phyloP scores from a whole-genome alignment of 2,797 vertebrate genomes.

The Molothrus ater region DNA sequence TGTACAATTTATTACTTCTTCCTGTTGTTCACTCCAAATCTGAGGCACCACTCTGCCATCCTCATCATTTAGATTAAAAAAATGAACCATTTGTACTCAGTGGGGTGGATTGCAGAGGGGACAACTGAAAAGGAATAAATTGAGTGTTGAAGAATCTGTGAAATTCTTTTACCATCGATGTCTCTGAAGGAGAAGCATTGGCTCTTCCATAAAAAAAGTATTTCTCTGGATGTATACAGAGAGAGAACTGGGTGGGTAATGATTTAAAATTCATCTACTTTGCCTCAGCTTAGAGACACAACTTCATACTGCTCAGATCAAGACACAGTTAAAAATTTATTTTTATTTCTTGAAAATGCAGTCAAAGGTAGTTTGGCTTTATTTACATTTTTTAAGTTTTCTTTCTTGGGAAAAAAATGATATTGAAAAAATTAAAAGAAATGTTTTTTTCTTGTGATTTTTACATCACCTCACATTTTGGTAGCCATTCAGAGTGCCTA shows the following conservation, averaged over 20 bases:
- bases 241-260: background rate
- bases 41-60: background rate
- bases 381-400: background rate
- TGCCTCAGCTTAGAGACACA: background rate
- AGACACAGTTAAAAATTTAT: background rate
- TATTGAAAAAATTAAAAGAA: background rate
- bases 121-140: background rate
- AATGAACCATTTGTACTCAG: background rate
- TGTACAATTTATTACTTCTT: background rate
- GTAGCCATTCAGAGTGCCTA: background rate
- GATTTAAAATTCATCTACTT: background rate
- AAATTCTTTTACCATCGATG: background rate
- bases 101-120: background rate
- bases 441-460: background rate
- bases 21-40: background rate
- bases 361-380: background rate
- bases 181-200: background rate
- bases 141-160: background rate
- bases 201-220: background rate
- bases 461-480: background rate
- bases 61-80: background rate
- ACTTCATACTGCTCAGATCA: background rate
- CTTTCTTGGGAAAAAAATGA: background rate
- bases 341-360: background rate
- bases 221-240: background rate